Base-by-base conservation (phyloP, 30 jellyfish, hydroid and myxozoan genomes). In the Mastigias papua region DNA sequence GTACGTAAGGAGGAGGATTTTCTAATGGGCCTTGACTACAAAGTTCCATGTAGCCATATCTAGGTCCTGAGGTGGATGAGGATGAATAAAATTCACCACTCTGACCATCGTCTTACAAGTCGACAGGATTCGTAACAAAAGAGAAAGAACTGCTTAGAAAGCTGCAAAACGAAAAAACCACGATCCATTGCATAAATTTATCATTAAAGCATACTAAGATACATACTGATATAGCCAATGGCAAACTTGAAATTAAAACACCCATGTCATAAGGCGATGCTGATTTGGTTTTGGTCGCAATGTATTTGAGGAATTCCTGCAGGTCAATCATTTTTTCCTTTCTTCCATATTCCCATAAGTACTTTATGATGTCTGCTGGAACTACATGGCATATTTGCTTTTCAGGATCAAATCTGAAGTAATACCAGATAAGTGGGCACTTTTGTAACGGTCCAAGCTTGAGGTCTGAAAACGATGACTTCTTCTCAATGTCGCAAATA, bases 361-460 rank as follows among this genome's bases (percentile, higher is more conserved):
- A 58, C 42, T 50, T 60, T 82, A 86, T 54, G 65, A 86, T 72
- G 34, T 86, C 89, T n/a, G 89, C 67, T 0, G 89, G 57, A 9
- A 86, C 80, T 21, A 69, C 66, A 51, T 83, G 69, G 26, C 51
- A 80, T 46, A 70, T 87, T 27, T 92, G 94, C 69, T 30, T 72
- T 23, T 81, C 92, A 65, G 77, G 91, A 30, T 97, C 97, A 48
- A 93, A 88, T 58, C 79, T 86, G 84, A 93, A 93, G 64, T 71
- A 30, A 28, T 77, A 57, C 48, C 51, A 78, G 58, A 93, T 85
- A 21, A 93, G 90, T 20, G 92, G 89, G 37, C 81, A 81, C 51
- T 93, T 89, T 76, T 93, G 97, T 73, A 93, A 73, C 7, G 98
- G 98, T 22, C 98, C 98, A 4, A 93, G 86, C 48, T 78, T 77